phyloP scores from a whole-genome alignment of 2,797 vertebrate genomes.

The Rhincodon typus region DNA sequence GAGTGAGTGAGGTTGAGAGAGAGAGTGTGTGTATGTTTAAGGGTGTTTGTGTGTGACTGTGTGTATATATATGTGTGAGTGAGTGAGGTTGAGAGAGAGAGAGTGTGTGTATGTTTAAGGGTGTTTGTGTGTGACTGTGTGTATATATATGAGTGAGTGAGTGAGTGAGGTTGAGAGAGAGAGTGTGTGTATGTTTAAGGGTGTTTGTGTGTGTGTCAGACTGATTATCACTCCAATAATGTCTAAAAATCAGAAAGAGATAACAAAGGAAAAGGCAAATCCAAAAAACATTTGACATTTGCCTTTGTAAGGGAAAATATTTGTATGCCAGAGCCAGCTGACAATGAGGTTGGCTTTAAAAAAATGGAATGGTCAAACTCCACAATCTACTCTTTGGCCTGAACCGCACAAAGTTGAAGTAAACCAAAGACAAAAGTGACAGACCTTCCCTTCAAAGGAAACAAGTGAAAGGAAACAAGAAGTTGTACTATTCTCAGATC shows the following conservation, averaged over 20 bases:
- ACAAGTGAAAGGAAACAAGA: not conserved
- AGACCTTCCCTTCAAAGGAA: not conserved
- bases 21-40: too few species aligned
- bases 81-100: too few species aligned
- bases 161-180: too few species aligned
- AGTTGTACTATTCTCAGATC: not conserved
- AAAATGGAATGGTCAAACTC: not conserved
- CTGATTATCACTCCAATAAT: not conserved
- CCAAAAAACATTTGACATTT: not conserved
- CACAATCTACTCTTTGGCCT: not conserved
- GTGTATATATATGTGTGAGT: too few species aligned
- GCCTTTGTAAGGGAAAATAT: not conserved
- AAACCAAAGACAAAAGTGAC: not conserved
- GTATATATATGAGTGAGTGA: too few species aligned
- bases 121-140: too few species aligned
- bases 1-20: too few species aligned
- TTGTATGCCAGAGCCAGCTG: not conserved
- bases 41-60: too few species aligned
- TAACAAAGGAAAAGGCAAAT: not conserved
- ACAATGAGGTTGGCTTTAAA: not conserved
- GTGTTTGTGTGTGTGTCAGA: not conserved
- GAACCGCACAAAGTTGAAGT: not conserved
- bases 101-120: too few species aligned
- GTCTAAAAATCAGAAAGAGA: not conserved
- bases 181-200: too few species aligned